These are phyloP conservation scores for Ivindomyrus marchei DNA, from an alignment of 2,113 vertebrate genomes.

Conservation along the genomic window DNA sequence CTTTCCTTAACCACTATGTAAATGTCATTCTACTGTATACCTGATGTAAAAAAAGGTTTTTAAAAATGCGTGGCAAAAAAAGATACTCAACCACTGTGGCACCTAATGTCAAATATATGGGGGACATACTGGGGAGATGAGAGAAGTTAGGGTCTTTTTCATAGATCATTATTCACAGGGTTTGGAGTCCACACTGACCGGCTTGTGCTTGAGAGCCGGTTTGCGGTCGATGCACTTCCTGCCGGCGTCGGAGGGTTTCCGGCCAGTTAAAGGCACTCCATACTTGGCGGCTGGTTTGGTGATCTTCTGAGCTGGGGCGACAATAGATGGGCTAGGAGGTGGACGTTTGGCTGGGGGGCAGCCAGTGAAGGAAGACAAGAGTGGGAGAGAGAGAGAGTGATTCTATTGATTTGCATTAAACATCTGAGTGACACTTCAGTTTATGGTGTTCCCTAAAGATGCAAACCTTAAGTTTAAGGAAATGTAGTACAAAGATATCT, in stretches of 20 bases:
- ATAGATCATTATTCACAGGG: not conserved
- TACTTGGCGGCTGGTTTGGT: conserved; percentile 96
- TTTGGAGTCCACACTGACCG: conserved; percentile 53
- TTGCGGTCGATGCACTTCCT: conserved; percentile 71
- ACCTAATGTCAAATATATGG: not conserved
- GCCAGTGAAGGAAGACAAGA: not conserved
- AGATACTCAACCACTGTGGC: not conserved
- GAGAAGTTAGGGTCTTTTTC: not conserved
- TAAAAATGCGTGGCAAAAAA: not conserved
- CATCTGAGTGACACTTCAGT: not conserved
- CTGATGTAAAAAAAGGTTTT: not conserved
- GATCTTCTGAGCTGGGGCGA: conserved; percentile 76
- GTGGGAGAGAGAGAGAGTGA: not conserved
- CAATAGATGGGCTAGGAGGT: conserved; percentile 60
- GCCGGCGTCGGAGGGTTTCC: conserved; percentile 61
- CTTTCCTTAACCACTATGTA: not conserved
- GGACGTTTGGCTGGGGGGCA: conserved; percentile 68
- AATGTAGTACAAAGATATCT: not conserved
- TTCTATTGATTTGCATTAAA: not conserved
- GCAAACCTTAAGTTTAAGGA: not conserved
- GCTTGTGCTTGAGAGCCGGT: conserved; percentile 64
- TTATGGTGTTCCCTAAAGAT: not conserved
- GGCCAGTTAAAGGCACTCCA: conserved; percentile 84
- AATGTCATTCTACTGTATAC: not conserved
- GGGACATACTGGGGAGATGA: not conserved